phyloP scores from a whole-genome alignment of 2,797 vertebrate genomes.

The Peromyscus nudipes region DNA sequence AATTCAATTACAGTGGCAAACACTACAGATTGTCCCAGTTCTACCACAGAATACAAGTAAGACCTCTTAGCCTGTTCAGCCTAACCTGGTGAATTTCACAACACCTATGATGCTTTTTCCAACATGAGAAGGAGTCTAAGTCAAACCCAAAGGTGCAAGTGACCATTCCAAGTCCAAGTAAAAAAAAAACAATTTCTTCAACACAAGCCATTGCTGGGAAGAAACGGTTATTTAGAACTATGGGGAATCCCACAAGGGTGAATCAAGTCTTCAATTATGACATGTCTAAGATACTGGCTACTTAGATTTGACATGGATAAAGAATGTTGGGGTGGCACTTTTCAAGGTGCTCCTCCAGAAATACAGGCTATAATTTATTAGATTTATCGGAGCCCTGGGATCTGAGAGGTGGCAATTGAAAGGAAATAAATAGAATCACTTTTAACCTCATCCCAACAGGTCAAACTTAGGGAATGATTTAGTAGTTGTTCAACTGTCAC shows the following conservation, averaged over 20 bases:
- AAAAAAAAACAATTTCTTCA: too few species aligned
- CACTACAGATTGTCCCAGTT: background rate
- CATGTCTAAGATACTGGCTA: background rate
- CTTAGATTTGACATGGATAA: background rate
- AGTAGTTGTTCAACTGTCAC: background rate
- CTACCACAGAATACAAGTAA: background rate
- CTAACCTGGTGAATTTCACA: background rate
- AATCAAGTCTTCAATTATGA: background rate
- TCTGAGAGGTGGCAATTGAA: background rate
- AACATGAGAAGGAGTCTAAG: background rate
- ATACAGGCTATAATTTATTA: background rate
- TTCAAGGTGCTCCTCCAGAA: background rate
- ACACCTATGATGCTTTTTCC: background rate
- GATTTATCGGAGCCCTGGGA: background rate
- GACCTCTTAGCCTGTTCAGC: background rate
- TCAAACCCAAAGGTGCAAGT: background rate
- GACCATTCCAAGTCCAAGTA: background rate
- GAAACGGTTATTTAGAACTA: background rate
- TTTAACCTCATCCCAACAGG: background rate
- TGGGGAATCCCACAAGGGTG: rapidly evolving
- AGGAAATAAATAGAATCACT: background rate
- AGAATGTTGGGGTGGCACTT: background rate
- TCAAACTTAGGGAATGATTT: background rate
- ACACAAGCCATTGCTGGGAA: background rate
- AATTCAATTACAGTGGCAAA: background rate